Percentiles rank a stretch among this genome's conserved stretches.
Evolutionary conservation across 35 echinoderm and acorn worm genomes (phyloP).

Genomic region (Diadema setosum): DNA sequence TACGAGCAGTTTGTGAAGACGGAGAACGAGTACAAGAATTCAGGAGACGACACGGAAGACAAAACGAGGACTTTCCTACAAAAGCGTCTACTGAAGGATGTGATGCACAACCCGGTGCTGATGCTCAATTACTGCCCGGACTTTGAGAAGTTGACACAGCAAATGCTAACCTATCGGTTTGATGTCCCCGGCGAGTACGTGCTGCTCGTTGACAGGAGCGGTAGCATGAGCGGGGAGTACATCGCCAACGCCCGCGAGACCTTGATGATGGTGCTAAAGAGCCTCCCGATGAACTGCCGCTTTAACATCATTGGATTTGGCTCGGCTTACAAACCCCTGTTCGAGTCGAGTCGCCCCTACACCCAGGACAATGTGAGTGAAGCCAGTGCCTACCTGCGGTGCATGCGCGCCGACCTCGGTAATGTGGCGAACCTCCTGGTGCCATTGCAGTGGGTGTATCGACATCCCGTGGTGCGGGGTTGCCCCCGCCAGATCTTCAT

Average conservation of each 20-base stretch:
- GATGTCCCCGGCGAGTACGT: constrained; percentile 95
- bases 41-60: constrained; percentile 17
- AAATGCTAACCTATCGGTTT: constrained; percentile 70
- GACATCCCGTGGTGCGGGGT: constrained; percentile 63
- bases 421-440: constrained; percentile 63
- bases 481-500: constrained; percentile 89
- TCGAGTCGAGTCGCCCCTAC: constrained; percentile 90
- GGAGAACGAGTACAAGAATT: constrained; percentile 60
- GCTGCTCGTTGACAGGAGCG: constrained; percentile 86
- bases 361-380: constrained; percentile 88
- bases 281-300: constrained; percentile 79
- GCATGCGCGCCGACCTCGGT: constrained; percentile 92
- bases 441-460: constrained; percentile 75
- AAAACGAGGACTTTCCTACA: constrained; percentile 44
- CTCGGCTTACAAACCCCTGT: constrained; percentile 83
- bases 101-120: constrained; percentile 90
- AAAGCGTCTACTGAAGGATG: constrained; percentile 86
- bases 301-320: constrained; percentile 98
- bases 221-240: constrained; percentile 96
- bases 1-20: constrained; percentile 91
- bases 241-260: constrained; percentile 94
- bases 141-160: constrained; percentile 71
- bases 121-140: constrained; percentile 98
- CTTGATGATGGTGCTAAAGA: constrained; percentile 92
- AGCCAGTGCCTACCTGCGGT: constrained; percentile 76